Base-by-base conservation (phyloP, 2,113 vertebrate species). In the Empidonax traillii region DNA sequence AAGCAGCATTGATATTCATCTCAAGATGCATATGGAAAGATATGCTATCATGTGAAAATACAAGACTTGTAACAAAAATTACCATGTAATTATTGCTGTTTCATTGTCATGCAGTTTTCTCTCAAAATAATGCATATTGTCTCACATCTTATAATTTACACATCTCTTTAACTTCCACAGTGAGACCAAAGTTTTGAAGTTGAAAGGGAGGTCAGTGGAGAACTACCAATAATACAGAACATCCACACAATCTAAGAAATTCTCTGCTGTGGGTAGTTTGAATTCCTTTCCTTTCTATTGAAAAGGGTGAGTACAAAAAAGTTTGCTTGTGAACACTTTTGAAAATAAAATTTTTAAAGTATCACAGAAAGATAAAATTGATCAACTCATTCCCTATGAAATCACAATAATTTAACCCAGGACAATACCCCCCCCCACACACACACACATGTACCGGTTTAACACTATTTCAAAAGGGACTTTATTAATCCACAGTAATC, bases 351-450 rank as follows among this genome's bases (percentile, higher is more conserved):
- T 31, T 51, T 80, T 28, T 24, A 19, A 53, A 89, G 11, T 51
- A 59, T 39, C 61, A 63, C 47, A 71, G 46, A 74, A 84, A 43
- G 52, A 73, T 43, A 22, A 35, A 87, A 75, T 4, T 33, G 16
- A 87, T 78, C 35, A 51, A 55, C 71, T 30, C 6, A 43, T n/a
- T 22, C 31, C 10, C 19, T 39, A 10, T 51, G 47, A 80, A 93
- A 68, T 72, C 23, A 52, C 19, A 21, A 31, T 23, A 46, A 58
- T 61, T 68, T 62, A 76, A 74, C 46, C 18, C 63, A 84, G n/a
- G 30, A 14, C 9, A 52, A 31, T 15, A 33, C 0, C 5, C 11
- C 3, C 28, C 13, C 4, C 28, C 28, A 21, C 10, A 0, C 5
- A 11, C 3, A 41, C 12, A 39, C 28, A 44, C 41, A 35, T 19